Evolutionary conservation across 2,797 vertebrate species (phyloP).

Genomic region (Enteromius trimaculatus): DNA sequence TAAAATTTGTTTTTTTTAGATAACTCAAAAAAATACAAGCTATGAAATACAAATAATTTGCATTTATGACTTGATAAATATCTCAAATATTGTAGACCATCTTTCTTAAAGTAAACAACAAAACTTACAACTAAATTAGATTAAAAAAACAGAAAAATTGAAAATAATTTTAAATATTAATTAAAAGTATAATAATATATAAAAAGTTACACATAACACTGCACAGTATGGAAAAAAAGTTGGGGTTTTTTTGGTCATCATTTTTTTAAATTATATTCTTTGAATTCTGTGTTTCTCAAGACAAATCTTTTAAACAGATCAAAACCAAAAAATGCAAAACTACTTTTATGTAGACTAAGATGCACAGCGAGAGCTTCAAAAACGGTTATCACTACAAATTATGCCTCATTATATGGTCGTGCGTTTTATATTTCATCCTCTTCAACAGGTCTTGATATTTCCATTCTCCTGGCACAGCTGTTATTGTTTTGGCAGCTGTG

Average conservation of each 20-base stretch:
- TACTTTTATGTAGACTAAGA: constrained; percentile 10
- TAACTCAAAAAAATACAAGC: too few relatives aligned
- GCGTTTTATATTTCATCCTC: not conserved
- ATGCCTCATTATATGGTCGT: not conserved
- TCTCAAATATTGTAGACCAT: not conserved
- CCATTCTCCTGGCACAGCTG: constrained; percentile 35
- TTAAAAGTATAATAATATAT: not conserved
- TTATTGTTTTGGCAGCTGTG: constrained; percentile 41
- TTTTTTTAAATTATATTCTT: not conserved
- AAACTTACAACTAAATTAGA: not conserved
- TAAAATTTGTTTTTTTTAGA: not conserved
- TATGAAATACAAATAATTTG: not conserved
- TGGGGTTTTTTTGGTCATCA: too few relatives aligned
- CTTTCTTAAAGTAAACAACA: not conserved
- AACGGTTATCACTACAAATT: not conserved
- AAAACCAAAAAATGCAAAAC: not conserved
- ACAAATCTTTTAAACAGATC: not conserved
- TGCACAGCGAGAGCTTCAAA: not conserved
- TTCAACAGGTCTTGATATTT: constrained; percentile 20
- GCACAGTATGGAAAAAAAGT: too few relatives aligned
- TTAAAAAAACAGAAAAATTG: not conserved
- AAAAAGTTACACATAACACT: not conserved
- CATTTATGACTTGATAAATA: not conserved
- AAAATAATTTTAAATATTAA: not conserved
- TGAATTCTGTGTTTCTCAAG: too few relatives aligned